A percentile compares a stretch with the other conserved stretches of the same genome.
phyloP scores from a whole-genome alignment of 2,888 invertebrate genomes.

The Caenorhabditis drosophilae region DNA sequence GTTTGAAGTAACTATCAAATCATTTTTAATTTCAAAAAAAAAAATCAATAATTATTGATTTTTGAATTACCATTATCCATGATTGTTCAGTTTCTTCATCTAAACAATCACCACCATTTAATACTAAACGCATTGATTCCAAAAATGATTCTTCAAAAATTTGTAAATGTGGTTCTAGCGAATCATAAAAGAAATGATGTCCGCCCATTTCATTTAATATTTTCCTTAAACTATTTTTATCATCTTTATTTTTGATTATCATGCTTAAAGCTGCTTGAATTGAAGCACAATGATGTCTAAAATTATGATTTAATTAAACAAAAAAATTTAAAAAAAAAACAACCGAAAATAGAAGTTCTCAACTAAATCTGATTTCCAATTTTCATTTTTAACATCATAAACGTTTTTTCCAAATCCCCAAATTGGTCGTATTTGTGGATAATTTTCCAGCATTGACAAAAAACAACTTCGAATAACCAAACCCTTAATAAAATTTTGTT shows the following conservation, averaged over 20 bases:
- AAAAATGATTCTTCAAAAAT: slow-evolving; percentile 59
- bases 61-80: slow-evolving; percentile 53
- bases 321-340: background rate
- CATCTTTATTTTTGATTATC: slow-evolving; percentile 66
- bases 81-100: slow-evolving; percentile 57
- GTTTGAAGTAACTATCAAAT: slow-evolving; percentile 49
- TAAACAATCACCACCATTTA: slow-evolving; percentile 45
- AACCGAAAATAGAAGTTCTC: slow-evolving; percentile 61
- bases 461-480: slow-evolving; percentile 45
- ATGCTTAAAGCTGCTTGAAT: slow-evolving; percentile 65
- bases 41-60: background rate
- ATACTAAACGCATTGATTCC: slow-evolving; percentile 42
- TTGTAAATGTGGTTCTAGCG: slow-evolving; percentile 66
- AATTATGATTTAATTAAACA: background rate
- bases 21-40: background rate
- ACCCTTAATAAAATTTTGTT: slow-evolving; percentile 29
- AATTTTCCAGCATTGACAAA: slow-evolving; percentile 55
- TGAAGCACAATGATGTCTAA: slow-evolving; percentile 60
- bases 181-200: slow-evolving; percentile 68
- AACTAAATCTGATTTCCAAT: slow-evolving; percentile 52
- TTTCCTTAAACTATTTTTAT: slow-evolving; percentile 37
- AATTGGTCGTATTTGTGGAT: slow-evolving; percentile 63
- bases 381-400: slow-evolving; percentile 41
- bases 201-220: slow-evolving; percentile 65
- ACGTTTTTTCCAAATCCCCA: slow-evolving; percentile 63